Conservation (phyloP, 2,888 invertebrate genomes). For the Zygothrica quintamaculata region DNA sequence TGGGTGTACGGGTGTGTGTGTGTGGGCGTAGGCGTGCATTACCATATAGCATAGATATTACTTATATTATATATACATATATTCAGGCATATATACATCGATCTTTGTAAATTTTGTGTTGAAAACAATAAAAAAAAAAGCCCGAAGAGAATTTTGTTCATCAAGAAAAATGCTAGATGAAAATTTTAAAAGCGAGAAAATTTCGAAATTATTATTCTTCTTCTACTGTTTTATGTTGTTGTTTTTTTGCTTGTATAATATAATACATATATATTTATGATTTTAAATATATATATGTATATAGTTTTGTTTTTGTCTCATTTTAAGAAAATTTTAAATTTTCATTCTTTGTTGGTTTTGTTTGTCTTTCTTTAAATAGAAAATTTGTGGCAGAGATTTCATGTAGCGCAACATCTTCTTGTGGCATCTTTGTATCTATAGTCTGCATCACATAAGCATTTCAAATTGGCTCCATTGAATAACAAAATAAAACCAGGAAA, state of each 20-base stretch:
- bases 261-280: not conserved
- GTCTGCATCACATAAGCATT: slow-evolving; percentile 9
- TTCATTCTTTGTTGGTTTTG: slow-evolving; percentile 39
- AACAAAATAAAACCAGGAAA: no score
- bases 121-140: slow-evolving; percentile 43
- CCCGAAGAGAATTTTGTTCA: slow-evolving; percentile 40
- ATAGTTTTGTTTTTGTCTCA: slow-evolving; percentile 9
- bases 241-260: not conserved
- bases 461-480: not conserved
- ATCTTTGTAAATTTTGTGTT: slow-evolving; percentile 51
- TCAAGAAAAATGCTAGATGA: slow-evolving; percentile 2
- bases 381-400: slow-evolving; percentile 32
- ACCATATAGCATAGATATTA: slow-evolving; percentile 24
- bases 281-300: not conserved
- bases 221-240: slow-evolving; percentile 9
- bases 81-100: slow-evolving; percentile 24
- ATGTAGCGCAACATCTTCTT: slow-evolving; percentile 40
- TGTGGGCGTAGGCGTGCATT: slow-evolving; percentile 36
- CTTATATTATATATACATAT: slow-evolving; percentile 20
- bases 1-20: slow-evolving; percentile 7
- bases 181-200: slow-evolving; percentile 35
- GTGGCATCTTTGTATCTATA: slow-evolving; percentile 21
- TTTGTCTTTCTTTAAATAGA: slow-evolving; percentile 56
- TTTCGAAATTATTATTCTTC: slow-evolving; percentile 50
- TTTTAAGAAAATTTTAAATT: slow-evolving; percentile 36